Evolutionary conservation across 37 sponge, comb jelly and placozoan species (phyloP).

Genomic region (Spongia lamella): DNA sequence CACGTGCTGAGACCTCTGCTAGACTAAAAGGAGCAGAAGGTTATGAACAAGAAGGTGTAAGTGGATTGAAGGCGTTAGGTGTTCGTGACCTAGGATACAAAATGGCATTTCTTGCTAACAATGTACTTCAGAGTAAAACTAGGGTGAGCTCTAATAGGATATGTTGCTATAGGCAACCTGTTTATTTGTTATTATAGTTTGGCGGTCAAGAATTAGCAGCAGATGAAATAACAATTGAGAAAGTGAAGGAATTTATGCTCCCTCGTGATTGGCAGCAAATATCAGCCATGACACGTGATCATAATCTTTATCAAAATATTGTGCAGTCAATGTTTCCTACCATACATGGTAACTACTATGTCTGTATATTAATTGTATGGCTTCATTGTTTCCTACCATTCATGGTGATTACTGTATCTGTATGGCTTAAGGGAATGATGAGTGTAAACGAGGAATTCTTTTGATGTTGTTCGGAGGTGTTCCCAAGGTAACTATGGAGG

Average conservation of each 20-base stretch:
- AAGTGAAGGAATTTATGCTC: constrained; percentile 73
- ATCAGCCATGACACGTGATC: constrained; percentile 93
- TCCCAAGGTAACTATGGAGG: constrained; percentile 91
- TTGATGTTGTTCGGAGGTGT: constrained; percentile 99
- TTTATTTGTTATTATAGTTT: constrained; percentile 46
- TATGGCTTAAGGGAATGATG: constrained; percentile 87
- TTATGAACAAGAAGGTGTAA: constrained; percentile 66
- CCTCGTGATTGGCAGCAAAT: constrained; percentile 79
- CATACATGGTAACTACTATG: constrained; percentile 80
- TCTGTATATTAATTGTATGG: background rate
- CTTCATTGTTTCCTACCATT: background rate
- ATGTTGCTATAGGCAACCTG: background rate
- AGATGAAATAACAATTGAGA: constrained; percentile 86
- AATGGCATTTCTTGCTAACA: constrained; percentile 92
- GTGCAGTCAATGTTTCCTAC: constrained; percentile 93
- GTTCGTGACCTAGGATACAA: constrained; percentile 94
- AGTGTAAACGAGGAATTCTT: constrained; percentile 94
- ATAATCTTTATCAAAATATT: constrained; percentile 90
- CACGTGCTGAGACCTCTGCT: constrained; percentile 65
- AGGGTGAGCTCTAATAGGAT: constrained; percentile 32
- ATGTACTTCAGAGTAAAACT: constrained; percentile 67
- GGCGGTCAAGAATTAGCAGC: constrained; percentile 60
- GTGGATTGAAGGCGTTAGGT: constrained; percentile 94
- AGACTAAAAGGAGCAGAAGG: constrained; percentile 53
- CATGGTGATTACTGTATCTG: background rate